Base-by-base conservation (phyloP, 2,888 invertebrate genomes). In the Callyntrura guangdongensis region DNA sequence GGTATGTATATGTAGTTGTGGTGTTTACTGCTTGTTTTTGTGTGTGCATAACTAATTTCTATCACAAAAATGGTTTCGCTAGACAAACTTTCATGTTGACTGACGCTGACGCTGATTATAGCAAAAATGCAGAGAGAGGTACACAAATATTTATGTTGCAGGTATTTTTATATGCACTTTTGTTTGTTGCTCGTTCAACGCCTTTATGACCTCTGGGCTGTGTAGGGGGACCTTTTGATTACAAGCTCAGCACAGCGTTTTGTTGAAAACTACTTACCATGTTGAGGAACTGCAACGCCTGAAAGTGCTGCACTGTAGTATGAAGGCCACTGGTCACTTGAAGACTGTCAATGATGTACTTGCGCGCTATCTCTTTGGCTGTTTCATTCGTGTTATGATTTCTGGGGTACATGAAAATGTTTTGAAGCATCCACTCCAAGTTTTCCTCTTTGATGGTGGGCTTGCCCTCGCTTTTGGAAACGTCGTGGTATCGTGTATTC, bases 351-450 rank as follows among this genome's bases (percentile, higher is more conserved):
- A 92, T 61, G 22, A 94, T 93, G 69, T 93, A 94, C 27, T 93
- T 94, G 22, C 91, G 92, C 17, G 93, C 93, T 9, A 89, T 86
- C 67, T 93, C 93, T 74, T 94, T 94, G 1, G 94, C 93, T 9
- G 94, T 94, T 45, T 93, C 93, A 89, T 94, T 94, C 1, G 94
- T 94, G 12, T 87, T 87, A 64, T 94, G 94, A 91, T 94, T 94
- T 79, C 94, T 72, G 1, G 94, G 94, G 27, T 93, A 93, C 88
- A 90, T 93, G 87, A 94, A 94, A 25, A 94, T 91, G 77, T 94
- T 93, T 59, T 92, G 86, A 25, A 94, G 92, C 94, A 94, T 93
- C 92, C 93, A 94, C 56, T 93, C 93, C 79, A 94, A 81, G 87
- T 94, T 94, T 61, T 93, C 93, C 72, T 72, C 77, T 83, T 93